A percentile compares a stretch with the other conserved stretches of the same genome.
These are phyloP conservation scores for Exaiptasia diaphana DNA, from an alignment of 64 coral and sea anemone genomes.

Conservation along the genomic window DNA sequence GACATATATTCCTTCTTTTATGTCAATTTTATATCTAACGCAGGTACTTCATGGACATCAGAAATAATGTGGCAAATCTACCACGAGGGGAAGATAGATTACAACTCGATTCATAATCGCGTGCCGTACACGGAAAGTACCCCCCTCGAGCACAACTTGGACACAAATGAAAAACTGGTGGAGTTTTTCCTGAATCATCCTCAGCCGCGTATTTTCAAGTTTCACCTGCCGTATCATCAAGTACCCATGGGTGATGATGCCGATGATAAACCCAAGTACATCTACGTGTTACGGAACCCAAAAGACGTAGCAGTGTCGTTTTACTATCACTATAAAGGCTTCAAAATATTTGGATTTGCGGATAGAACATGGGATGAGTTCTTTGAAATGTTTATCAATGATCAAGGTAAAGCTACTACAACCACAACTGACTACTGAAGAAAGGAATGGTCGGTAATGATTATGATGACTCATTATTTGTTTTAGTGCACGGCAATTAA, in stretches of 20 bases:
- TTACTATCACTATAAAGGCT: not conserved
- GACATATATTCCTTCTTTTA: too few relatives aligned
- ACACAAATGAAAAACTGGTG: not conserved
- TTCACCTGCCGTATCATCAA: conserved; percentile 5
- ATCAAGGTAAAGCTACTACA: not conserved
- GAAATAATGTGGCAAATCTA: conserved; percentile 23
- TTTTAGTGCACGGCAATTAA: too few relatives aligned
- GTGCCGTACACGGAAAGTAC: not conserved
- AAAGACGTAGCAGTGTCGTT: conserved; percentile 30
- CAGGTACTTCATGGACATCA: conserved; percentile 3
- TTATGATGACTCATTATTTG: too few relatives aligned
- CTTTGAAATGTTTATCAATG: not conserved
- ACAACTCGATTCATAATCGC: not conserved
- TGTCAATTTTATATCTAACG: too few relatives aligned
- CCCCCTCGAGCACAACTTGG: not conserved
- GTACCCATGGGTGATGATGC: not conserved
- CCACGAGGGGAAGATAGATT: not conserved
- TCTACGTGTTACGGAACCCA: conserved; percentile 15
- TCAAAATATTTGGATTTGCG: not conserved
- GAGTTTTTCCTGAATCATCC: not conserved
- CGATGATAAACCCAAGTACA: not conserved
- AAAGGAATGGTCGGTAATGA: too few relatives aligned
- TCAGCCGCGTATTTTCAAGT: conserved; percentile 5
- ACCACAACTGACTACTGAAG: too few relatives aligned
- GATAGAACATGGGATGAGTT: not conserved